Conservation (phyloP, 2,888 invertebrate species). For the Keiferia lycopersicella region DNA sequence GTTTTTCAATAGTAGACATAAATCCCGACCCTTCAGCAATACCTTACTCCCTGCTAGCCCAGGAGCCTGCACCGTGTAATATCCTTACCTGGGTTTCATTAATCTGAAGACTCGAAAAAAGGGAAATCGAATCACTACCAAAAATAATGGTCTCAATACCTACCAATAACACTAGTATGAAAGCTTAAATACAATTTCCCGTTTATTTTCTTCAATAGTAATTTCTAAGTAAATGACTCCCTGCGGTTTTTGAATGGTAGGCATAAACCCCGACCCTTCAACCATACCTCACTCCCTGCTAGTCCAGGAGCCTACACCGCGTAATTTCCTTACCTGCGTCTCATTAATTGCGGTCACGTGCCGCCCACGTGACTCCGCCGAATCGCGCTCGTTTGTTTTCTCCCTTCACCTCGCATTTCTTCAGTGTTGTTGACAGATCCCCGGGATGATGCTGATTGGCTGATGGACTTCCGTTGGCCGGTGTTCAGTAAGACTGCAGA, state of each 20-base stretch:
- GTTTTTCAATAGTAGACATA: background rate
- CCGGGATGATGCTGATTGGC: background rate
- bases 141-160: too few relatives aligned
- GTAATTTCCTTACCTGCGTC: constrained; percentile 65
- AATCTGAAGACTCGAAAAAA: constrained; percentile 42
- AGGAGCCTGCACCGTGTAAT: constrained; percentile 44
- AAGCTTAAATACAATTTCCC: too few relatives aligned
- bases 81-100: constrained; percentile 66
- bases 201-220: too few relatives aligned
- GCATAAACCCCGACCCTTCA: background rate
- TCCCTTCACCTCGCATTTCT: constrained; percentile 42
- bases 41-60: constrained; percentile 25
- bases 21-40: background rate
- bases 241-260: constrained; percentile 5
- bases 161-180: too few relatives aligned
- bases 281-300: constrained; percentile 21
- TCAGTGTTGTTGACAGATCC: constrained; percentile 34
- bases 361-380: constrained; percentile 51
- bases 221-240: background rate
- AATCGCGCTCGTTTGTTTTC: constrained; percentile 42
- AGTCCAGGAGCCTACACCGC: constrained; percentile 33
- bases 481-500: background rate
- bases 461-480: constrained; percentile 7
- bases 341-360: constrained; percentile 72
- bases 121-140: too few relatives aligned